Evolutionary conservation across 2,888 invertebrate genomes (phyloP), one percentile per base, ranked within the genome.

Genomic region (Muschampia plurimacula): DNA sequence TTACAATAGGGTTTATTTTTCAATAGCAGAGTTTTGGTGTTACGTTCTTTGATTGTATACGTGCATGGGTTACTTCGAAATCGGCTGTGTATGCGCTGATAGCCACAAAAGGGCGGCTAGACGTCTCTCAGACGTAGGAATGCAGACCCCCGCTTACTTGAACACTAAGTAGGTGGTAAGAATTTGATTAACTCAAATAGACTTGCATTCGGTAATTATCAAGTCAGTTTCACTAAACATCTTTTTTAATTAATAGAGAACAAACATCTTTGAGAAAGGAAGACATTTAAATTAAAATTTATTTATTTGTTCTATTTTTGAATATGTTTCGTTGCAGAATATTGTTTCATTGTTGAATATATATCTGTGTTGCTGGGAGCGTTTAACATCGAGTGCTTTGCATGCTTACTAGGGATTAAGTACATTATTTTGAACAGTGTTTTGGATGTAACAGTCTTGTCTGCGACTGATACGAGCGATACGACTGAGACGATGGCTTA

Each of bases 91-190:
- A 82, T 79, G 83, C 84, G 82, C 82, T 72, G 83, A 86, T 86
- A 87, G 86, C 85, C 81, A 75, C 81, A 78, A 77, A 81, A 80
- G 84, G 81, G 79, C 78, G 87, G 82, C 89, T 90, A 91, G 92
- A 92, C 90, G 82, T 79, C 80, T 82, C 81, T 83, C 88, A 92
- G 91, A 91, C 91, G 79, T 32, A 79, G 70, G 76, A 82, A 82
- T 80, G 80, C 75, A 69, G 64, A 63, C 67, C 73, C 67, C 36
- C 28, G n/a, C 67, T 59, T 39, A 67, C 15, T 10, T 44, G 12
- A 46, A 60, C 59, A 15, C 44, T 60, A 59, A 60, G 46, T 46
- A 68, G 67, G 59, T 46, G 41, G 32, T 22, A 44, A 3, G 41
- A n/a, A 32, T 46, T 68, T 68, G 46, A 32, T 46, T 68, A 57